A percentile compares a stretch with the other conserved stretches of the same genome.
These are phyloP conservation scores for Mesoligia furuncula DNA, from an alignment of 2,888 invertebrate genomes.

Conservation along the genomic window DNA sequence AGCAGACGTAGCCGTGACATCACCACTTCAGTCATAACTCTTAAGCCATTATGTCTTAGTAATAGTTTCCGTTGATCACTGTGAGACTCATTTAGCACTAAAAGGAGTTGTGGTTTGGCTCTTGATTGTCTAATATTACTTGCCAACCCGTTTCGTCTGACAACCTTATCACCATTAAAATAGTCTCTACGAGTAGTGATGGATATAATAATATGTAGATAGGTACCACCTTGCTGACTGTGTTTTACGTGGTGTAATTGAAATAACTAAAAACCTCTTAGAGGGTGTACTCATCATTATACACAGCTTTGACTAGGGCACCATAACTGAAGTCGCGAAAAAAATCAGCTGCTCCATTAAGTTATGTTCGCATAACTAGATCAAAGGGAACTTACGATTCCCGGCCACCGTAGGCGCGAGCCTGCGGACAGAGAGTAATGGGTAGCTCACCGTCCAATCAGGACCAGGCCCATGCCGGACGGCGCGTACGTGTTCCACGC, in stretches of 20 bases:
- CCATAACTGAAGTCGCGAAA: not conserved
- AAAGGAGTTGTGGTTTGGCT: not conserved
- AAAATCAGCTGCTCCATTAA: too few species aligned
- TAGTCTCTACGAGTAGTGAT: not conserved
- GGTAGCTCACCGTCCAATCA: too few species aligned
- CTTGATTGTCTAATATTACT: not conserved
- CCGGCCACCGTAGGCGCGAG: too few species aligned
- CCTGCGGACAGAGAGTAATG: too few species aligned
- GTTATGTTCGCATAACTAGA: not conserved
- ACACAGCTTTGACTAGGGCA: too few species aligned
- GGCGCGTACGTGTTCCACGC: too few species aligned
- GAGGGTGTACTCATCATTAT: not conserved
- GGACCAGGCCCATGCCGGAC: too few species aligned
- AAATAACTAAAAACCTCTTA: not conserved
- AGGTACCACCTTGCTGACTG: not conserved
- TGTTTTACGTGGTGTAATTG: not conserved
- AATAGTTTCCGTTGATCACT: not conserved
- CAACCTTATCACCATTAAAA: not conserved
- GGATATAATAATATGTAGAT: not conserved
- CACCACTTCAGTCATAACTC: not conserved
- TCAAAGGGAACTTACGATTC: too few species aligned
- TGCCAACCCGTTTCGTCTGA: not conserved
- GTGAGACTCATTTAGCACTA: slow-evolving; percentile 1
- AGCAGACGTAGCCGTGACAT: slow-evolving; percentile 13
- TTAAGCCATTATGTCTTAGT: not conserved